phyloP scores from a whole-genome alignment of 2,888 invertebrate genomes.

The Eutolmus rufibarbis region DNA sequence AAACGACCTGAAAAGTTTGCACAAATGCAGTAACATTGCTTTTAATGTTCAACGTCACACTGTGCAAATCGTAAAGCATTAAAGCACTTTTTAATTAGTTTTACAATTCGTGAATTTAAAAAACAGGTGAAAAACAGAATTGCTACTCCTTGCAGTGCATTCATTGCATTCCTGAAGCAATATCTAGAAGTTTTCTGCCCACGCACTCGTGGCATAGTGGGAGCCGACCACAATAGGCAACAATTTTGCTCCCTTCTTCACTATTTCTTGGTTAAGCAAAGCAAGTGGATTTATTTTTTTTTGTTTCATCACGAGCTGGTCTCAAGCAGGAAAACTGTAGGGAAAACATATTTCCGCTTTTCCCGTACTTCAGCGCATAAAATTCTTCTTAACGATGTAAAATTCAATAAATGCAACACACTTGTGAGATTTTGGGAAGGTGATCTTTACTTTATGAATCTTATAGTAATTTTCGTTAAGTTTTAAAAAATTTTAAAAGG shows the following conservation, averaged over 20 bases:
- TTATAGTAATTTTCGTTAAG: too few relatives aligned
- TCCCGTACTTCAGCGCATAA: neutral
- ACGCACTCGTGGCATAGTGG: neutral
- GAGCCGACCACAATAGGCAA: neutral
- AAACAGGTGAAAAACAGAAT: neutral
- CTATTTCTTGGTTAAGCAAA: neutral
- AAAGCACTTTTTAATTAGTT: neutral
- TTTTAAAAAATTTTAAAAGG: too few relatives aligned
- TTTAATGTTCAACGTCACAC: neutral
- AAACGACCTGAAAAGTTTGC: neutral
- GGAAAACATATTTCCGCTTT: neutral
- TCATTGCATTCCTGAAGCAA: too few relatives aligned
- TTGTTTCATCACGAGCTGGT: neutral
- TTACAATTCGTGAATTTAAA: neutral
- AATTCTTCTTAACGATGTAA: too few relatives aligned
- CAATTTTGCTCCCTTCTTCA: neutral
- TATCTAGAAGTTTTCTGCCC: neutral
- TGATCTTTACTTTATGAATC: too few relatives aligned
- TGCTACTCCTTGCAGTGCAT: neutral
- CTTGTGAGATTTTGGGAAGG: too few relatives aligned
- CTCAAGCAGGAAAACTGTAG: neutral
- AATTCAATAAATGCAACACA: too few relatives aligned
- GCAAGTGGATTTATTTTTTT: neutral
- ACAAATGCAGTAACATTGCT: neutral
- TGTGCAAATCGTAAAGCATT: neutral